Percentiles rank a stretch among this genome's conserved stretches.
Conservation (phyloP, 2,888 invertebrate species). For the Dugesia japonica region DNA sequence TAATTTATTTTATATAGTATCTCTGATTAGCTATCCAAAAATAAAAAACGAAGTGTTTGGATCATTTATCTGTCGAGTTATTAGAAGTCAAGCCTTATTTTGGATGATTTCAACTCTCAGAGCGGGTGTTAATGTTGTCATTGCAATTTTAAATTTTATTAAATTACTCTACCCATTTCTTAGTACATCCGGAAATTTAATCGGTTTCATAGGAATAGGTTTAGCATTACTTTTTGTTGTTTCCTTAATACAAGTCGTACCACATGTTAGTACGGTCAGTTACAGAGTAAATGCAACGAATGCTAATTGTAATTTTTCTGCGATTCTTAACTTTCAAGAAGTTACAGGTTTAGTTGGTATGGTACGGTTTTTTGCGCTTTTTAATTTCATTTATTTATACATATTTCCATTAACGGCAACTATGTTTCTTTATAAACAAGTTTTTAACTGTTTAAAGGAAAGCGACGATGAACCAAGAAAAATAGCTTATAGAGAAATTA, state of each 20-base stretch:
- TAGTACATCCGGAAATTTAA: background rate
- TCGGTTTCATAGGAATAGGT: background rate
- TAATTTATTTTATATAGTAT: background rate
- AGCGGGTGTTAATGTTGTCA: background rate
- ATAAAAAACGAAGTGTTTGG: background rate
- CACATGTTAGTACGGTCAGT: conserved; percentile 1
- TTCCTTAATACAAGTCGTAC: background rate
- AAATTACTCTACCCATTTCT: background rate
- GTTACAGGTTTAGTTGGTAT: background rate
- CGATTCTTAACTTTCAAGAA: background rate
- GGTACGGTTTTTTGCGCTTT: background rate
- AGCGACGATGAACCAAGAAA: conserved; percentile 20
- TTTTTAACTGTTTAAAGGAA: background rate
- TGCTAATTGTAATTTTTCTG: background rate
- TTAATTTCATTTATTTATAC: background rate
- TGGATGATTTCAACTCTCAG: background rate
- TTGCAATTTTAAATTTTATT: background rate
- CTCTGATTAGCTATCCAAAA: background rate
- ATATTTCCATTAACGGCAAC: background rate
- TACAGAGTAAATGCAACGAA: background rate
- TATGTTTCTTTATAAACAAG: conserved; percentile 3
- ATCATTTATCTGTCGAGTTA: background rate
- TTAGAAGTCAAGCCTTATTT: background rate
- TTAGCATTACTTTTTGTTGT: background rate
- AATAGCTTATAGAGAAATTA: conserved; percentile 13